Base-by-base conservation (phyloP, 2,888 invertebrate species). In the Lycaena phlaeas region DNA sequence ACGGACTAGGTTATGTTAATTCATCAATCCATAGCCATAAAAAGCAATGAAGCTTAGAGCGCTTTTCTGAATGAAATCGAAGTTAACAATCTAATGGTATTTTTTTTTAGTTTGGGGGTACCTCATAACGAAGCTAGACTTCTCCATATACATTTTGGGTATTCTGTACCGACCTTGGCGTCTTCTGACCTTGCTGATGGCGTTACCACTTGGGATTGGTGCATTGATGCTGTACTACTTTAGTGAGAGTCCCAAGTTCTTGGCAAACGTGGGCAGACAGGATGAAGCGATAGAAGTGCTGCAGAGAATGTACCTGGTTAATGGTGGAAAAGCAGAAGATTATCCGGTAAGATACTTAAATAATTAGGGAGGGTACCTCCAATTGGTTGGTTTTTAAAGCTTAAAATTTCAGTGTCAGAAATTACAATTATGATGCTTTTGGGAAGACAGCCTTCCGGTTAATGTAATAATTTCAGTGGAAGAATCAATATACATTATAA, bases 211-310 rank as follows among this genome's bases (percentile, higher is more conserved):
- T 31, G 66, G 92, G 0, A 44, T 89, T 1, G 87, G 90, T 6
- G 88, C 88, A 0, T 48, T 88, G 26, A 71, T 87, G 28, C 71
- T 90, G 12, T 78, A 86, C 50, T 82, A 87, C 51, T 86, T 87
- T 54, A 87, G 89, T 6, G 93, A 93, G 64, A 93, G 92, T 59
- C 93, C 93, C 3, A 92, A 92, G 66, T 93, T 91, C 61, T 72
- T 92, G 3, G 88, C 90, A 66, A 87, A 89, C 29, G 86, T 88
- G 22, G 89, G 91, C 2, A 78, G 85, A 26, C 85, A 82, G 36
- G 78, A 86, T 0, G 87, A 91, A 45, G 91, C 92, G 0, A 58
- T 92, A 9, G 51, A 68, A 1, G 85, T 90, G 1, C 77, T 92
- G 49, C 68, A 67, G 47, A 79, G 64, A 49, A 89, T 92, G 34